Evolutionary conservation across 1,140 invertebrate species (phyloP).

Genomic region (Brachionus sp.): DNA sequence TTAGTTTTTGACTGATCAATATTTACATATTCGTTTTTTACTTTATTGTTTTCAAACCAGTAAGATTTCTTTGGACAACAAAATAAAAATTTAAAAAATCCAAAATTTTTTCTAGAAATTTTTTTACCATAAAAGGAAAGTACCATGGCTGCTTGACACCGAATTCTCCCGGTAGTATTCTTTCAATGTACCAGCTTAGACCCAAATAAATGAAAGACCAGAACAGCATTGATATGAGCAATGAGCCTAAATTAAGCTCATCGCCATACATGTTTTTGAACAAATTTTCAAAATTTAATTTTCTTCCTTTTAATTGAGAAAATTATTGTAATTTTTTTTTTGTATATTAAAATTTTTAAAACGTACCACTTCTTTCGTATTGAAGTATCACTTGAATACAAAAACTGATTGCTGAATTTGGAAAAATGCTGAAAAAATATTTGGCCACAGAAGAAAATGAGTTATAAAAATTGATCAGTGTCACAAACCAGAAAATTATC

Average conservation of each 20-base stretch:
- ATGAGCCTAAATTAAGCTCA: constrained; percentile 12
- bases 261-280: constrained; percentile 20
- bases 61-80: constrained; percentile 2
- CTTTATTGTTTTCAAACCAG: background rate
- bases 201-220: background rate
- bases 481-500: constrained; percentile 32
- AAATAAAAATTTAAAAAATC: background rate
- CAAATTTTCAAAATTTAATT: background rate
- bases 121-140: constrained; percentile 41
- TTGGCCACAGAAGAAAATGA: background rate
- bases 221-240: background rate
- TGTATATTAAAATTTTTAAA: background rate
- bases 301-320: background rate
- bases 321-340: background rate
- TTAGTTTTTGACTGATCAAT: background rate
- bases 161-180: constrained; percentile 29
- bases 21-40: background rate
- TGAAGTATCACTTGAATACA: constrained; percentile 24
- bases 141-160: constrained; percentile 39
- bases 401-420: constrained; percentile 37
- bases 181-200: constrained; percentile 19
- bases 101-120: background rate
- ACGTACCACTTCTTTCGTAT: constrained; percentile 43
- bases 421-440: constrained; percentile 42
- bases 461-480: constrained; percentile 27